Percentiles rank a stretch among this genome's conserved stretches.
These are phyloP conservation scores for Latrodectus hesperus DNA, from an alignment of 2,888 invertebrate species.

Conservation along the genomic window DNA sequence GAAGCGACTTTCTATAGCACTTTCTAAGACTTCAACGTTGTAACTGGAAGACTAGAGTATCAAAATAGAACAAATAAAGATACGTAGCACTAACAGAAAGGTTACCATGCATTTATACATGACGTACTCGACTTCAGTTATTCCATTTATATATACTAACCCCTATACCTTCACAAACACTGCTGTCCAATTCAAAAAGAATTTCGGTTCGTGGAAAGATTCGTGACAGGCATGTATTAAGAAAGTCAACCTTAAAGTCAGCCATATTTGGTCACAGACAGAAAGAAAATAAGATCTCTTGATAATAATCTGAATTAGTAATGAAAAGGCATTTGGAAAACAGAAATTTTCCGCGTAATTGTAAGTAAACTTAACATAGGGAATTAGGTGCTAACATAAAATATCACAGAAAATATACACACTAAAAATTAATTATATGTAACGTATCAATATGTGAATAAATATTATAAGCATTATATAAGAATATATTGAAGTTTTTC, in stretches of 20 bases:
- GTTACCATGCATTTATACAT: slow-evolving; percentile 5
- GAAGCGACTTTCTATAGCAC: not conserved
- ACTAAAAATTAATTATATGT: too few relatives aligned
- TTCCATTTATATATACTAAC: slow-evolving; percentile 12
- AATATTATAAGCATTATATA: too few relatives aligned
- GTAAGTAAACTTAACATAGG: too few relatives aligned
- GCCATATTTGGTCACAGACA: not conserved
- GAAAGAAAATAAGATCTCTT: too few relatives aligned
- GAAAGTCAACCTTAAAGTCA: not conserved
- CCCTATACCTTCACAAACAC: not conserved
- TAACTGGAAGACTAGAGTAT: not conserved
- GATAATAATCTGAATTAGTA: too few relatives aligned
- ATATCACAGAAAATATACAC: too few relatives aligned
- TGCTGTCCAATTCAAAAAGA: slow-evolving; percentile 17
- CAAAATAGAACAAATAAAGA: not conserved
- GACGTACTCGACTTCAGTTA: slow-evolving; percentile 3
- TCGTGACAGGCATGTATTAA: not conserved
- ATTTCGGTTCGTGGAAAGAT: slow-evolving; percentile 7
- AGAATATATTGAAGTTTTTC: too few relatives aligned
- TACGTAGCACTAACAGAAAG: not conserved
- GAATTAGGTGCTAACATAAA: too few relatives aligned
- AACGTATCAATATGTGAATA: too few relatives aligned
- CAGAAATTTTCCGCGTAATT: too few relatives aligned
- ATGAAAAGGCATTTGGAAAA: too few relatives aligned
- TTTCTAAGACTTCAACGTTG: not conserved